Base-by-base conservation (phyloP, 2,113 vertebrate species). In the Poeciliopsis retropinna region DNA sequence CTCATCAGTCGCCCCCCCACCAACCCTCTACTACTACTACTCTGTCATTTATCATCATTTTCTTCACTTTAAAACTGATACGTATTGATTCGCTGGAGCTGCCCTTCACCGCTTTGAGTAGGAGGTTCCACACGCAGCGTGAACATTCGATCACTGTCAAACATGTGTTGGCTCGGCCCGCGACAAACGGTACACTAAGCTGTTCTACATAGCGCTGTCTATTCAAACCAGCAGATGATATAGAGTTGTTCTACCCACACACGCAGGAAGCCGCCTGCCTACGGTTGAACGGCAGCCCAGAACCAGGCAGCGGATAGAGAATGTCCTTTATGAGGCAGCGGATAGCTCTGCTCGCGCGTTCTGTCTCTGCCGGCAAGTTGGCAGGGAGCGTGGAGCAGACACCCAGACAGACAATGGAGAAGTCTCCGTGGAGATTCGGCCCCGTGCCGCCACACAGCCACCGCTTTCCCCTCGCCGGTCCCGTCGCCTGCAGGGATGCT, bases 71-170 rank as follows among this genome's bases (percentile, higher is more conserved):
- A 81, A 85, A 91, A 79, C 41, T 75, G 81, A 85, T 83, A 75
- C 41, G 60, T 81, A 89, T 89, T 80, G 89, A 92, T 91, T 84
- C 32, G 73, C 39, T 34, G 67, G 73, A 68, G 78, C 76, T 85
- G 81, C 77, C 89, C 83, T 88, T 87, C 82, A 86, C 74, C 34
- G 77, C 75, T 41, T 83, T 70, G 80, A 87, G 88, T 80, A 61
- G 88, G 88, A 84, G 82, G 84, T 85, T 88, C 79, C 79, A 83
- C 84, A 73, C 73, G 69, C 78, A 73, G 71, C 78, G 37, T 85
- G 85, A 86, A 87, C 83, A 88, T 91, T 90, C 89, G 87, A 91
- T 92, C 84, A 88, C 79, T 91, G 91, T 91, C 87, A 91, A 85
- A 86, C 89, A 87, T 86, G 85, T 85, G 86, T 89, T 86, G 73